Evolutionary conservation across 2,888 invertebrate species (phyloP).

Genomic region (Nebria salina): DNA sequence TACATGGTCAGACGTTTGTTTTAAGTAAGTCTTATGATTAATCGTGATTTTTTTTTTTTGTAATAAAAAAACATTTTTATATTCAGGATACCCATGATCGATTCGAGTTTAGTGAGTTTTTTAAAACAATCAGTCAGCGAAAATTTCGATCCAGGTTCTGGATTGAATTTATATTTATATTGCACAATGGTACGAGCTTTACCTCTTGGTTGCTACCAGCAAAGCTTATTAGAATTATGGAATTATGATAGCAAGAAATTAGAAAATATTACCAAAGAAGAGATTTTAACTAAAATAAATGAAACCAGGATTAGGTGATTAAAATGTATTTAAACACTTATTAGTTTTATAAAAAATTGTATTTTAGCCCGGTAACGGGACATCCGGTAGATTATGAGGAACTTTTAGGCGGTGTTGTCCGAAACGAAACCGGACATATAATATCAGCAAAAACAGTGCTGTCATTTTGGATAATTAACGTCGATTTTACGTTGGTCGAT

Average conservation of each 20-base stretch:
- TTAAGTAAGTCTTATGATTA: constrained; percentile 60
- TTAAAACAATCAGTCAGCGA: neutral
- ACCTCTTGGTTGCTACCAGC: constrained; percentile 69
- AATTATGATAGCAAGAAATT: constrained; percentile 68
- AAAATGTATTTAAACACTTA: constrained; percentile 22
- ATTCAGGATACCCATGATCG: constrained; percentile 58
- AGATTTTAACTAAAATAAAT: constrained; percentile 72
- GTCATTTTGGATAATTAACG: constrained; percentile 71
- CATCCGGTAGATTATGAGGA: constrained; percentile 72
- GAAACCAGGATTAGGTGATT: constrained; percentile 63
- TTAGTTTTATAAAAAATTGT: constrained; percentile 13
- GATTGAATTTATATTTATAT: constrained; percentile 68
- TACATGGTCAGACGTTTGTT: constrained; percentile 66
- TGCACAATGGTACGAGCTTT: constrained; percentile 72
- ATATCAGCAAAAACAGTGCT: constrained; percentile 71
- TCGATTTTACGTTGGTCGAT: constrained; percentile 75
- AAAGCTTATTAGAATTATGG: constrained; percentile 78
- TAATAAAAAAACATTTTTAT: neutral
- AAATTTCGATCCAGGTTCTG: constrained; percentile 67
- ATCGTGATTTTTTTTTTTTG: neutral
- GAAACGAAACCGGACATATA: constrained; percentile 70
- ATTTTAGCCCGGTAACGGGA: constrained; percentile 71
- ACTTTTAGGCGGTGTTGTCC: constrained; percentile 70
- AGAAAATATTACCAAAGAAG: constrained; percentile 66
- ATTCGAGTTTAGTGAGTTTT: constrained; percentile 21